A percentile compares a stretch with the other conserved stretches of the same genome.
phyloP scores from a whole-genome alignment of 2,113 vertebrate genomes.

The Phrynosoma blainvillii region DNA sequence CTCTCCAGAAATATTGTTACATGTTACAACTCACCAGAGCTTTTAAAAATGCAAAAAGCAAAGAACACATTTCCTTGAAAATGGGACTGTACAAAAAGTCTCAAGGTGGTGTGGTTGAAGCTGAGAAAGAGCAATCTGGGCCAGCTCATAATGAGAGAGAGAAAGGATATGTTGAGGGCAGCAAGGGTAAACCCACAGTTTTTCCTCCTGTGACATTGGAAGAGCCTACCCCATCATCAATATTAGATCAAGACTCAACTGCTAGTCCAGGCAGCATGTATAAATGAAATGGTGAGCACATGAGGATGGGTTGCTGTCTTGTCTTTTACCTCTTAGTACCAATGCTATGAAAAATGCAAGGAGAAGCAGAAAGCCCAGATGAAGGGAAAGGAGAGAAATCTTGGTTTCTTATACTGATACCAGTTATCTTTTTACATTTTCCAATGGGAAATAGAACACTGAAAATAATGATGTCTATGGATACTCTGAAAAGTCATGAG shows the following conservation, averaged over 20 bases:
- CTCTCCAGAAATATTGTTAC: neutral
- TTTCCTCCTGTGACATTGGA: no score
- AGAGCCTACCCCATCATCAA: no score
- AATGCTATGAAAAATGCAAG: neutral
- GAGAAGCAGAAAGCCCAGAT: neutral
- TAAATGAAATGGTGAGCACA: no score
- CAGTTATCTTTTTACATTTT: neutral
- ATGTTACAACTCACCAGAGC: neutral
- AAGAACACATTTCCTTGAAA: neutral
- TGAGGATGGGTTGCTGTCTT: no score
- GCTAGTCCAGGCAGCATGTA: no score
- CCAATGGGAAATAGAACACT: neutral
- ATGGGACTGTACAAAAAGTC: neutral
- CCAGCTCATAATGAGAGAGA: no score
- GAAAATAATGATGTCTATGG: neutral
- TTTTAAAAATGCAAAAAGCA: neutral
- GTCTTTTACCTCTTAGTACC: no score
- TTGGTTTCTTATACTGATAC: neutral
- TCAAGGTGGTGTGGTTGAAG: no score
- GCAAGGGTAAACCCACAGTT: no score
- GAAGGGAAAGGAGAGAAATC: neutral
- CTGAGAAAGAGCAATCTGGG: no score
- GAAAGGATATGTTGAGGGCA: no score
- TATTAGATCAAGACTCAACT: no score
- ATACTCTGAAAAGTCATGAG: neutral